phyloP scores from a whole-genome alignment of 2,797 vertebrate genomes.

The Rhinophrynus dorsalis region DNA sequence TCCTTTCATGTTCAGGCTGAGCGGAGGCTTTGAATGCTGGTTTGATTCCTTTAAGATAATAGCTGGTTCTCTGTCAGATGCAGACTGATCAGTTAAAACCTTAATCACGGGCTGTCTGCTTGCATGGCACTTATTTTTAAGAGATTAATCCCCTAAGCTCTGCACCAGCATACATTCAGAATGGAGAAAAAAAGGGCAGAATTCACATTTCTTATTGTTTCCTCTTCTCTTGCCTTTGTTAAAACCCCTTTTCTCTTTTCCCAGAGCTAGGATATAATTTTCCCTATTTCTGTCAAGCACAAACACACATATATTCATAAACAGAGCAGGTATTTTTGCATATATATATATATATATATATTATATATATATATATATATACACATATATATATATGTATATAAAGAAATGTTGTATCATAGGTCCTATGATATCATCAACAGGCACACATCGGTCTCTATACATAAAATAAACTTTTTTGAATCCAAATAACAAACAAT shows the following conservation, averaged over 20 bases:
- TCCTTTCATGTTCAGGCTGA: conserved; percentile 98
- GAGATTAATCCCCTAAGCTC: conserved; percentile 82
- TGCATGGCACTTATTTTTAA: conserved; percentile 94
- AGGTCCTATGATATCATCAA: no score
- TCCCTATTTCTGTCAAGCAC: conserved; percentile 31
- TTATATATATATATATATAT: conserved; percentile 19
- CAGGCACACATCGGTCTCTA: no score
- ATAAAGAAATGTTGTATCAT: no score
- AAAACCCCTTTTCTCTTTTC: conserved; percentile 46
- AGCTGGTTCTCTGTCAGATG: conserved; percentile 99
- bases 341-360: conserved; percentile 26
- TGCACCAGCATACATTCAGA: conserved; percentile 70
- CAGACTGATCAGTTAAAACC: conserved; percentile 99
- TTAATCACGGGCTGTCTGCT: conserved; percentile 99
- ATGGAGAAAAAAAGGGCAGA: conserved; percentile 53
- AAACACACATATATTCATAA: no score
- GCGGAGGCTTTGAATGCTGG: conserved; percentile 95
- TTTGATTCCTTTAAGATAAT: conserved; percentile 99
- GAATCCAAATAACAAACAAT: no score
- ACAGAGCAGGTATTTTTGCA: not conserved
- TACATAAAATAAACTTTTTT: no score
- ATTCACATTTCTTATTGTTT: conserved; percentile 60
- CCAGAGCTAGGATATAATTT: conserved; percentile 31
- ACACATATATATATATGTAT: conserved; percentile 11
- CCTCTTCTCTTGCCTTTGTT: conserved; percentile 49